Evolutionary conservation across 2,888 invertebrate genomes (phyloP).

Genomic region (Siphlonurus alternatus): DNA sequence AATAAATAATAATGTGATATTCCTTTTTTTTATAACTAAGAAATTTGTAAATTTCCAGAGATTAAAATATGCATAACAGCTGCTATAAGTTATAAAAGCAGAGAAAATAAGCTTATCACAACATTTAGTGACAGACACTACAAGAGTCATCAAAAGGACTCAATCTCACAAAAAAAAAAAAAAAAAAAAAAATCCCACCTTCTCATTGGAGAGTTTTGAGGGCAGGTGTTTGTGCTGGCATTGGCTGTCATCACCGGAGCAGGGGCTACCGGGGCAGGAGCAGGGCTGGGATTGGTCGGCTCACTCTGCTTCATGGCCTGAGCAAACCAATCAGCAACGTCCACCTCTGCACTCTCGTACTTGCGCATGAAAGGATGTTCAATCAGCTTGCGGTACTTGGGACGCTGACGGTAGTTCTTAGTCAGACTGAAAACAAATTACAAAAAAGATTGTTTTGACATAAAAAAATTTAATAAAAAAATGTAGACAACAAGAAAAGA

Average conservation of each 20-base stretch:
- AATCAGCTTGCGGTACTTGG: slow-evolving; percentile 83
- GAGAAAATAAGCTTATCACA: too few species aligned
- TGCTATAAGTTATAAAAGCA: too few species aligned
- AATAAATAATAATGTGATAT: too few species aligned
- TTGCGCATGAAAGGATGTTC: slow-evolving; percentile 75
- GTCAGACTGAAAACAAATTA: slow-evolving; percentile 49
- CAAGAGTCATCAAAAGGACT: too few species aligned
- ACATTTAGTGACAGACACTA: too few species aligned
- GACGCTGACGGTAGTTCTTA: slow-evolving; percentile 83
- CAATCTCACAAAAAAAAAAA: too few species aligned
- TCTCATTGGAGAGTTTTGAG: neutral
- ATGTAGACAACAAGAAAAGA: neutral
- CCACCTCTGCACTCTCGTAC: slow-evolving; percentile 43
- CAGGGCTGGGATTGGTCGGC: slow-evolving; percentile 19
- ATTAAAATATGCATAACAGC: too few species aligned
- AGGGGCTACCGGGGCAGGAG: slow-evolving; percentile 18
- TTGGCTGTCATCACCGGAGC: slow-evolving; percentile 18
- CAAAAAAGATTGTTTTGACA: neutral
- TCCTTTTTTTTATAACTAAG: too few species aligned
- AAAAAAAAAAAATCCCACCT: too few species aligned
- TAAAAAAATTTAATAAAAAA: neutral
- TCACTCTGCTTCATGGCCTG: slow-evolving; percentile 36
- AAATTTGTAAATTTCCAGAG: too few species aligned
- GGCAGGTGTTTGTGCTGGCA: slow-evolving; percentile 14
- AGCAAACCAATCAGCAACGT: slow-evolving; percentile 74